A percentile compares a stretch with the other conserved stretches of the same genome.
These are phyloP conservation scores for Ctena decussata DNA, from an alignment of 2,888 invertebrate genomes.

Conservation along the genomic window DNA sequence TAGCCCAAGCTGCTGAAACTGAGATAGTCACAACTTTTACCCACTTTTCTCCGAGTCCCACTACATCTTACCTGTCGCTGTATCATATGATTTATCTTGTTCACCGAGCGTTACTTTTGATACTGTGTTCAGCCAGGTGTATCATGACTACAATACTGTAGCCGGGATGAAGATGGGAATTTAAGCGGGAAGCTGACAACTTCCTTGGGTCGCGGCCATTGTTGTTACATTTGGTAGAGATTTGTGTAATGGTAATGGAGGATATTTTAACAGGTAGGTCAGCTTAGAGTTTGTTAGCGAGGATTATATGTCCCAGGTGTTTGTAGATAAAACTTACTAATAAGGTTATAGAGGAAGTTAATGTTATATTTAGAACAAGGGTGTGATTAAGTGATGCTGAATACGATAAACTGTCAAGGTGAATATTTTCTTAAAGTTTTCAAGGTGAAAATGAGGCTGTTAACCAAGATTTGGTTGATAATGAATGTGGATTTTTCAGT, in stretches of 20 bases:
- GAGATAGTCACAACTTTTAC: neutral
- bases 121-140: neutral
- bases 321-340: neutral
- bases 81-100: slow-evolving; percentile 9
- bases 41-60: neutral
- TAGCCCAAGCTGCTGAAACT: neutral
- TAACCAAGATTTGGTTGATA: no score
- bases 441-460: neutral
- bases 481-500: no score
- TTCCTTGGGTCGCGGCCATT: slow-evolving; percentile 1
- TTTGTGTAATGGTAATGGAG: neutral
- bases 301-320: no score
- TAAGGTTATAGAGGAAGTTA: neutral
- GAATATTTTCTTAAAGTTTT: neutral
- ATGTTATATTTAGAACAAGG: neutral
- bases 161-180: neutral
- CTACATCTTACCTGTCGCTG: slow-evolving; percentile 1
- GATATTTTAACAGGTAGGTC: neutral
- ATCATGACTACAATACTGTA: neutral
- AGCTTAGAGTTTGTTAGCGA: neutral
- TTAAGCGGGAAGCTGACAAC: neutral
- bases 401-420: neutral
- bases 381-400: neutral
- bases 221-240: neutral
- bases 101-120: neutral